phyloP scores from a whole-genome alignment of 2,888 invertebrate species.

The Agapostemon virescens region DNA sequence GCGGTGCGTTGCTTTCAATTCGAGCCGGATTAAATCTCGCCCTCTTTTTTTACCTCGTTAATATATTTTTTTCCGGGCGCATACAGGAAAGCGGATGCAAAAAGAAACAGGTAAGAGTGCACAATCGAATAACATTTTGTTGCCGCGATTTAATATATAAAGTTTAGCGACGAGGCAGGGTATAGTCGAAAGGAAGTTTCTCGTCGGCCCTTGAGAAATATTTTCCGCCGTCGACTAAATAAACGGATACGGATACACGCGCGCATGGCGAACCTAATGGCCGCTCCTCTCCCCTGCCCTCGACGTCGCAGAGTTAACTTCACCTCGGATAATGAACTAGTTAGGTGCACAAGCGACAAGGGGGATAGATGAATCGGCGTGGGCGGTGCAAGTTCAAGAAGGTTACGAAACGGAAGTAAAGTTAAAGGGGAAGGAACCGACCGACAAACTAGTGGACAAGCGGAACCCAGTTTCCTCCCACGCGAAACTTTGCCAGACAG shows the following conservation, averaged over 20 bases:
- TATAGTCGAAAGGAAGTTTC: slow-evolving; percentile 9
- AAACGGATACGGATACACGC: slow-evolving; percentile 29
- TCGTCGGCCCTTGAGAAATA: slow-evolving; percentile 22
- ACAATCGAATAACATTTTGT: slow-evolving; percentile 30
- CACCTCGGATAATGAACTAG: slow-evolving; percentile 64
- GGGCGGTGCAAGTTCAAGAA: slow-evolving; percentile 47
- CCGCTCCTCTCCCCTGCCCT: slow-evolving; percentile 11
- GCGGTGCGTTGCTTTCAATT: neutral
- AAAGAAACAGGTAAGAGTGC: slow-evolving; percentile 6
- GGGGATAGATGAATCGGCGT: slow-evolving; percentile 46
- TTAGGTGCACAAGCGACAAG: slow-evolving; percentile 57
- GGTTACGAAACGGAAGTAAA: slow-evolving; percentile 53
- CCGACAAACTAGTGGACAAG: slow-evolving; percentile 32
- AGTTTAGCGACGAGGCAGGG: slow-evolving; percentile 15
- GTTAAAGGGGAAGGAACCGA: slow-evolving; percentile 49
- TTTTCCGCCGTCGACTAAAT: slow-evolving; percentile 25
- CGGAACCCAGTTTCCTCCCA: slow-evolving; percentile 1
- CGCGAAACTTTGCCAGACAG: slow-evolving; percentile 6
- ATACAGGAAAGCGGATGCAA: slow-evolving; percentile 9
- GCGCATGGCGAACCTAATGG: slow-evolving; percentile 32
- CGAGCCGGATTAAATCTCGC: neutral
- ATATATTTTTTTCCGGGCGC: neutral
- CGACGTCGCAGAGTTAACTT: slow-evolving; percentile 57
- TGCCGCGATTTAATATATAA: slow-evolving; percentile 23
- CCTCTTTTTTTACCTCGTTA: neutral